These are phyloP conservation scores for Antheraea pernyi DNA, from an alignment of 1,140 invertebrate species.

Conservation along the genomic window DNA sequence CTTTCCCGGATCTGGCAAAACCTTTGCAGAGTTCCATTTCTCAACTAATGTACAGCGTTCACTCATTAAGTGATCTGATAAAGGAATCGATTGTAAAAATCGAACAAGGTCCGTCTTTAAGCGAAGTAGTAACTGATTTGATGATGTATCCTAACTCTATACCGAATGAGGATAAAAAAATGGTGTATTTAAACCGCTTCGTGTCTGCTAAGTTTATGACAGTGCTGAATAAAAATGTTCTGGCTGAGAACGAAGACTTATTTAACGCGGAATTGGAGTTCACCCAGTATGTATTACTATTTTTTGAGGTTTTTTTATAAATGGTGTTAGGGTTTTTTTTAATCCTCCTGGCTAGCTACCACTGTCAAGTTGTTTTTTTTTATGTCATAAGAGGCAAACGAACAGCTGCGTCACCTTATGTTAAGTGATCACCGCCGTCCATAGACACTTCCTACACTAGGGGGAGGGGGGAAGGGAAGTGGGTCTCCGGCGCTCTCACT, in stretches of 20 bases:
- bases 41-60: slow-evolving; percentile 81
- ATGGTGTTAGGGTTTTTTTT: not conserved
- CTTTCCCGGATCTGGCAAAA: slow-evolving; percentile 84
- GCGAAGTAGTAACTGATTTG: slow-evolving; percentile 44
- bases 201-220: slow-evolving; percentile 59
- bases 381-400: no score
- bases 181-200: slow-evolving; percentile 68
- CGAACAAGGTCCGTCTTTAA: slow-evolving; percentile 43
- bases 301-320: not conserved
- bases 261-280: slow-evolving; percentile 43
- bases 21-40: slow-evolving; percentile 81
- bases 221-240: slow-evolving; percentile 46
- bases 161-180: slow-evolving; percentile 61
- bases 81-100: slow-evolving; percentile 63
- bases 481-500: no score
- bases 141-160: slow-evolving; percentile 76
- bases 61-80: slow-evolving; percentile 69
- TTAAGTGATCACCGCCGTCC: no score
- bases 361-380: no score
- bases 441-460: no score
- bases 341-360: no score
- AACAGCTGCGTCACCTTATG: no score
- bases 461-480: no score
- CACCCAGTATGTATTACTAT: slow-evolving; percentile 52
- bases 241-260: slow-evolving; percentile 33